Percentiles rank a stretch among this genome's conserved stretches.
These are phyloP conservation scores for Microdon myrmicae DNA, from an alignment of 2,888 invertebrate species.

Conservation along the genomic window DNA sequence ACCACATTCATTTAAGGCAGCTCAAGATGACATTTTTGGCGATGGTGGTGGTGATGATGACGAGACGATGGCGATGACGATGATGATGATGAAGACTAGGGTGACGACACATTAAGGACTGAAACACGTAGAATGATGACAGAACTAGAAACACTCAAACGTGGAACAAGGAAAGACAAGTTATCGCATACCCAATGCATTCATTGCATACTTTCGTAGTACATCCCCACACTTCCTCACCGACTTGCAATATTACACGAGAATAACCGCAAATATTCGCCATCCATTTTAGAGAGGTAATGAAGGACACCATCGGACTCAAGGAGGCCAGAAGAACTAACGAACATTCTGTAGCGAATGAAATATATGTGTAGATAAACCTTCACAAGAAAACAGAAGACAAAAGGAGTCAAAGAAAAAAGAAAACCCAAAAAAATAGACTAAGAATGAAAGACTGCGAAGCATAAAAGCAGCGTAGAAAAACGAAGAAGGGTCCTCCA, in stretches of 20 bases:
- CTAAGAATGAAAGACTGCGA: background rate
- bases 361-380: conserved; percentile 46
- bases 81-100: background rate
- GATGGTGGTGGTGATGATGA: too few relatives aligned
- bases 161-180: conserved; percentile 29
- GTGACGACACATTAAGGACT: conserved; percentile 8
- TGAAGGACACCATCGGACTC: conserved; percentile 37
- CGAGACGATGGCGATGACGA: conserved; percentile 1
- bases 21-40: background rate
- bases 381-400: conserved; percentile 15
- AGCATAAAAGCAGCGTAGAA: background rate
- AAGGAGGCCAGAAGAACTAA: conserved; percentile 9
- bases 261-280: conserved; percentile 24
- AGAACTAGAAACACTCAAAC: conserved; percentile 14
- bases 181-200: conserved; percentile 39
- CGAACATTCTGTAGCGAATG: conserved; percentile 32
- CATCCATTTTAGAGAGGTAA: conserved; percentile 22
- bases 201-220: conserved; percentile 32
- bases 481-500: conserved; percentile 13
- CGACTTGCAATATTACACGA: conserved; percentile 5
- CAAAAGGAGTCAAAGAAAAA: background rate
- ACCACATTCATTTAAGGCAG: conserved; percentile 10
- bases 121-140: too few relatives aligned
- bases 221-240: background rate
- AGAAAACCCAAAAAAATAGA: background rate